Base-by-base conservation (phyloP, 2,113 vertebrate genomes). In the Collichthys lucidus region DNA sequence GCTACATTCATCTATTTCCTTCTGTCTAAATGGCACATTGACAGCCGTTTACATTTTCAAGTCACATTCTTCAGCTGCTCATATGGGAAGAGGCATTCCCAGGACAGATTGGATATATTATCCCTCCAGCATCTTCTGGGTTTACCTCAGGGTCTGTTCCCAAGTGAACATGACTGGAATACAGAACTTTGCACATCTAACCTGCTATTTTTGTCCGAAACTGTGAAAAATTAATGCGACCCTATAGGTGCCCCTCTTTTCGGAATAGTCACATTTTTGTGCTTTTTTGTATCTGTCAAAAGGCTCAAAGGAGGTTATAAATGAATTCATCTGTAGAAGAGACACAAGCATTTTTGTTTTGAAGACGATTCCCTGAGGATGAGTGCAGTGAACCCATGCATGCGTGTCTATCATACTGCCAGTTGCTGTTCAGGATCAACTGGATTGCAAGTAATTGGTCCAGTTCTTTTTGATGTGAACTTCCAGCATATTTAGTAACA, bases 371-470 rank as follows among this genome's bases (percentile, higher is more conserved):
- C n/a, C 44, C 70, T 8, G 31, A 52, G 57, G 62, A 10, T 47
- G 35, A 71, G 53, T 7, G 60, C 59, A 56, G 67, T 42, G 31
- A 26, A 44, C 62, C 61, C 22, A 24, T 71, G n/a, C 59, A 31
- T 57, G 19, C 1, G 16, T 49, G 22, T 59, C 50, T 63, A 9
- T 69, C 56, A 57, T 26, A 5, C 67, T 78, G 29, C 56, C 73
- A 50, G 63, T 16, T 72, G 46, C 16, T 29, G 72, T 26, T 49
- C 55, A 62, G 57, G 44, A 64, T 86, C 57, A 86, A 82, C 42
- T 64, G 40, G 61, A 29, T 50, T 67, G 67, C 56, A 68, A 68
- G 50, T 86, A 68, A 86, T 82, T 86, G 74, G 62, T 64, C 63
- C 11, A 6, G 17, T 59, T 52, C 74, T 59, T 69, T 86, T 74